Evolutionary conservation across 2,113 vertebrate species (phyloP).

Genomic region (Axis porcinus): DNA sequence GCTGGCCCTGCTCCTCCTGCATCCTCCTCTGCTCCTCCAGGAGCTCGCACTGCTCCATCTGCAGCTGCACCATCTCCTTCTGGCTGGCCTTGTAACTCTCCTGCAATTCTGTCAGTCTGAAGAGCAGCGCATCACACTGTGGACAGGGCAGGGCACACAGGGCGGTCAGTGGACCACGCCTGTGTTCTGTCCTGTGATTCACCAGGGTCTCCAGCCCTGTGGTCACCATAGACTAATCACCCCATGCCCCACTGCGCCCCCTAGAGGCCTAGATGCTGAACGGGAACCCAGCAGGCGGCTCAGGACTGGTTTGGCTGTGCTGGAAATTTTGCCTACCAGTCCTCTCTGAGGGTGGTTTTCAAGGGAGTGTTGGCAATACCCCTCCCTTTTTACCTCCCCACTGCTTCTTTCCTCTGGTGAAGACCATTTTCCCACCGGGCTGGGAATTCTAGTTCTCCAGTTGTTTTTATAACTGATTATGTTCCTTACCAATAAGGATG

Average conservation of each 20-base stretch:
- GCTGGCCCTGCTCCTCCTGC: slow-evolving; percentile 73
- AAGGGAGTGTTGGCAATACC: background rate
- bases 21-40: slow-evolving; percentile 63
- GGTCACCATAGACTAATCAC: background rate
- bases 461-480: background rate
- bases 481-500: background rate
- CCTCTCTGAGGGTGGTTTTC: background rate
- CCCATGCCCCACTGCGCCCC: background rate
- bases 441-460: background rate
- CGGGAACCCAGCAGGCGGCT: background rate
- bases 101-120: slow-evolving; percentile 68
- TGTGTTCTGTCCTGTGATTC: background rate
- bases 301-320: background rate
- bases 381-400: background rate
- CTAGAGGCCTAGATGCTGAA: background rate
- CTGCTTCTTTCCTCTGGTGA: background rate
- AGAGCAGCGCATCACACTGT: slow-evolving; percentile 63
- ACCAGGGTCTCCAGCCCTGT: background rate
- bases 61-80: slow-evolving; percentile 63
- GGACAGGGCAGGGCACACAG: background rate
- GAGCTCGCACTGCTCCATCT: slow-evolving; percentile 66
- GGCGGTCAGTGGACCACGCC: background rate
- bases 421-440: background rate
- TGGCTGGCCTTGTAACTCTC: slow-evolving; percentile 68
- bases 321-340: background rate